Conservation (phyloP, 1,140 invertebrate species). For the Hylaeus volcanicus region DNA sequence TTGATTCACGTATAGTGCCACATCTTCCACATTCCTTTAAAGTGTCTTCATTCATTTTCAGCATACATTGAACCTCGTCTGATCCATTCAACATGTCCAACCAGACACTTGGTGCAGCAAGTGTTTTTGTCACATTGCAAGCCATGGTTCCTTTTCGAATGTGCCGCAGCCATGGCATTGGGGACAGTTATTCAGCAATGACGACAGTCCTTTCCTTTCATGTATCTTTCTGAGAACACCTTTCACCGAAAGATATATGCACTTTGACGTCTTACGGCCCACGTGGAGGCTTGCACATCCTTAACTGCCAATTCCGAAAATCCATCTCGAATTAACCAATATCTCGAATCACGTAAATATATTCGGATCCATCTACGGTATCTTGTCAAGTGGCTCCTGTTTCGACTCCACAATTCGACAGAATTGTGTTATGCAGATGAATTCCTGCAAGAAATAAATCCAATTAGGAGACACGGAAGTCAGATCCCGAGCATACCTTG, state of each 20-base stretch:
- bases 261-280: not conserved
- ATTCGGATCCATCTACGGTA: too few species aligned
- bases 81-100: too few species aligned
- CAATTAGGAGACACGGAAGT: too few species aligned
- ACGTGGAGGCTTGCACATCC: not conserved
- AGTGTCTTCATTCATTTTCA: too few species aligned
- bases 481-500: too few species aligned
- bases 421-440: too few species aligned
- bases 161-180: slow-evolving; percentile 3
- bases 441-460: too few species aligned
- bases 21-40: too few species aligned
- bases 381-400: not conserved
- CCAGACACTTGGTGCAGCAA: too few species aligned
- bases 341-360: too few species aligned
- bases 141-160: slow-evolving; percentile 39
- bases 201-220: slow-evolving; percentile 31
- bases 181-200: slow-evolving; percentile 34
- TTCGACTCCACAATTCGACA: not conserved
- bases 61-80: not conserved
- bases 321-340: too few species aligned
- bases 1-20: too few species aligned
- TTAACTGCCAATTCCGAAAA: not conserved
- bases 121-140: slow-evolving; percentile 5
- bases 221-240: slow-evolving; percentile 45
- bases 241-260: slow-evolving; percentile 48